Evolutionary conservation across 2,113 vertebrate genomes (phyloP), one percentile per base, ranked within the genome.

Genomic region (Lasiurus borealis): DNA sequence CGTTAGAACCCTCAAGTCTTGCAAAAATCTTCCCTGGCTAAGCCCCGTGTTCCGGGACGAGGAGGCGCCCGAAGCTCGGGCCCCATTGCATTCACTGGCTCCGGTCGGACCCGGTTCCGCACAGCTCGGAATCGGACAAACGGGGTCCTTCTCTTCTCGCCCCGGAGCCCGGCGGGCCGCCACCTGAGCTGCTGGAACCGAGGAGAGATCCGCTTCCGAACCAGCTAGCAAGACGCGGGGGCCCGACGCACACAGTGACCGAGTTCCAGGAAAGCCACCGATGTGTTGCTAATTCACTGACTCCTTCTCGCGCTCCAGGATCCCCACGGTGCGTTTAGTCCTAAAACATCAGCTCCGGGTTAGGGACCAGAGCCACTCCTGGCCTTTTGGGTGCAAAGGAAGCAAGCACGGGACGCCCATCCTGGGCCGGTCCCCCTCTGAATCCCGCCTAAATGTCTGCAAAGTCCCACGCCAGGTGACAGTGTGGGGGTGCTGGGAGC

Each of bases 241-340:
- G 46, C 36, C 69, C 6, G 0, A 10, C 0, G 12, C 10, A 4
- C n/a, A 46, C 44, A 5, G 0, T 0, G 19, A 44, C 85, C 2
- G 0, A 1, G 25, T 34, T 80, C 21, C 57, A 21, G 66, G 12
- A 83, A 77, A 71, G 68, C 46, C 59, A 46, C 71, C 2, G 14
- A 6, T 31, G 5, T 29, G 57, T 14, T 14, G 71, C 44, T 3
- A 25, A 21, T 64, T 54, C 25, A 1, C 7, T 9, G 3, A 10
- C n/a, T 40, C 23, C 2, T 36, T 16, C 29, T 8, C 34, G 73
- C 2, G 4, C 15, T 29, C 23, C 34, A 8, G 0, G 29, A 19
- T 2, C 40, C 75, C 52, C 13, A 16, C 0, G 1, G 64, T 1
- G 80, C 1, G 0, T 18, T n/a, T n/a, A n/a, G n/a, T n/a, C n/a